Conservation (phyloP, 2,888 invertebrate species). For the Druceiella hillmani region DNA sequence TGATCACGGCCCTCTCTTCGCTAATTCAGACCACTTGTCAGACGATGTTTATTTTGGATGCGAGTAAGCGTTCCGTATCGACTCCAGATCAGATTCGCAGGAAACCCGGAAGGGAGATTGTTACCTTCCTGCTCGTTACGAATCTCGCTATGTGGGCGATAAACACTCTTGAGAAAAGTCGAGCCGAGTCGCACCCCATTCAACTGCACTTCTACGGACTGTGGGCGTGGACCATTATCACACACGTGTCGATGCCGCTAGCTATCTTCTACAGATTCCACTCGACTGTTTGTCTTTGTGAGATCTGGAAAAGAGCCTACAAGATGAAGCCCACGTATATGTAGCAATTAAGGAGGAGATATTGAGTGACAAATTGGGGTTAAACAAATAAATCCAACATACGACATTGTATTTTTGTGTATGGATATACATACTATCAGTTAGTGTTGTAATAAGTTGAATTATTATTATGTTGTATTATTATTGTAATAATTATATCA, state of each 20-base stretch:
- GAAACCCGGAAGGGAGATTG: conserved; percentile 90
- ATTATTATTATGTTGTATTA: too few species aligned
- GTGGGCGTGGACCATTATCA: conserved; percentile 95
- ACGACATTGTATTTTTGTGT: too few species aligned
- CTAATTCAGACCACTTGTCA: conserved; percentile 85
- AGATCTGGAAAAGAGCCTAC: conserved; percentile 95
- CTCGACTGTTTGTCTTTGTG: conserved; percentile 91
- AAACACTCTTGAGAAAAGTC: conserved; percentile 85
- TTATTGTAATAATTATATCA: too few species aligned
- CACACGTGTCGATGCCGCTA: conserved; percentile 87
- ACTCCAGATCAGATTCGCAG: conserved; percentile 75
- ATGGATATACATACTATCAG: too few species aligned
- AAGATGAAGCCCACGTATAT: conserved; percentile 85
- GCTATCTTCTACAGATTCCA: conserved; percentile 95
- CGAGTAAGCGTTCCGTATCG: conserved; percentile 77
- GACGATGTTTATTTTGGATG: conserved; percentile 88
- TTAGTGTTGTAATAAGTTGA: too few species aligned
- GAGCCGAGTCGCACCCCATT: conserved; percentile 87
- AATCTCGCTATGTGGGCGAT: conserved; percentile 95
- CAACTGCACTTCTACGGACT: conserved; percentile 88
- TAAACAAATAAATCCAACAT: too few species aligned
- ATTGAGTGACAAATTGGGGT: conserved; percentile 34
- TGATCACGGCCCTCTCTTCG: conserved; percentile 79
- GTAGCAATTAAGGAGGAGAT: conserved; percentile 53
- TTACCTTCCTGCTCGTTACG: conserved; percentile 85